Evolutionary conservation across 2,113 vertebrate genomes (phyloP).

Genomic region (Pelvicachromis taeniatus): DNA sequence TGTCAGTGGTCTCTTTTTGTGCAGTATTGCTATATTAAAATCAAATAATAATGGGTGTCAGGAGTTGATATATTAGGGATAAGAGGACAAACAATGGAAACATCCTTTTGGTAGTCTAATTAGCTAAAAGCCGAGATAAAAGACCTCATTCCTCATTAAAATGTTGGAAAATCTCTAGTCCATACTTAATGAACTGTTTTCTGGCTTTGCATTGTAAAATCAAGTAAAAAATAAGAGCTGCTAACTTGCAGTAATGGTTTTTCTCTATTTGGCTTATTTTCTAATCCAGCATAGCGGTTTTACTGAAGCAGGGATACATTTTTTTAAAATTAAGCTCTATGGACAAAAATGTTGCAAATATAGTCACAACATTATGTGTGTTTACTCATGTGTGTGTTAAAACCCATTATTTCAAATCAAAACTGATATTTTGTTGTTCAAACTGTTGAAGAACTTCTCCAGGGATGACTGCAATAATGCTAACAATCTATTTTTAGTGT

Average conservation of each 20-base stretch:
- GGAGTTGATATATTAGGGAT: background rate
- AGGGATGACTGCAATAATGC: background rate
- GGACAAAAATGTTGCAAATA: background rate
- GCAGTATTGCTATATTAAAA: background rate
- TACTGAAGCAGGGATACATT: background rate
- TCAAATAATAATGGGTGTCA: background rate
- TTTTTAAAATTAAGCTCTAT: background rate
- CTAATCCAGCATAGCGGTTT: background rate
- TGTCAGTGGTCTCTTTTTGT: background rate
- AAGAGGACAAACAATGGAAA: background rate
- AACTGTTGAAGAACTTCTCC: background rate
- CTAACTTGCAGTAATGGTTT: background rate
- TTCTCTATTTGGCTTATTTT: background rate
- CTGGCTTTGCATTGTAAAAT: background rate
- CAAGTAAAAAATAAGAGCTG: background rate
- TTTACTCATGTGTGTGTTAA: background rate
- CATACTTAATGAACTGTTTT: background rate
- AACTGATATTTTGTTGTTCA: background rate
- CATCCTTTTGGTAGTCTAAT: background rate
- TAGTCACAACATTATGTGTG: background rate
- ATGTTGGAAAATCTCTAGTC: background rate
- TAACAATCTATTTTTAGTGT: background rate
- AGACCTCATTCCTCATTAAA: background rate
- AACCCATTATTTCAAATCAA: background rate
- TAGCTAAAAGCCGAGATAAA: background rate